Percentiles rank a stretch among this genome's conserved stretches.
Conservation (phyloP, 2,888 invertebrate species). For the Pterostichus niger region DNA sequence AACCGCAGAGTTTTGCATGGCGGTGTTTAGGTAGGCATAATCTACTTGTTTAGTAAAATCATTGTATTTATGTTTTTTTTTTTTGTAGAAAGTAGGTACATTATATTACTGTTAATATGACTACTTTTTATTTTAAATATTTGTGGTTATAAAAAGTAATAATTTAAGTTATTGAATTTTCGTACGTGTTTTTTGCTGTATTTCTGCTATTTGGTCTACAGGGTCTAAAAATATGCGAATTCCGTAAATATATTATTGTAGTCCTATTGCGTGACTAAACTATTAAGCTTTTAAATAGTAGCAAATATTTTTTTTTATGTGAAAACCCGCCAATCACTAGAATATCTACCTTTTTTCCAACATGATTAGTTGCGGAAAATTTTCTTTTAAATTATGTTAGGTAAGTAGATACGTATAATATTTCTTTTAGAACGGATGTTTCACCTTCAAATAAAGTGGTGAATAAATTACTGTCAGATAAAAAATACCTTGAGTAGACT, state of each 20-base stretch:
- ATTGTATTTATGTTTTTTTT: too few species aligned
- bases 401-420: too few species aligned
- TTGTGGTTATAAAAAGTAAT: constrained; percentile 5
- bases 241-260: constrained; percentile 20
- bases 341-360: constrained; percentile 6
- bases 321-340: neutral
- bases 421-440: too few species aligned
- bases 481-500: too few species aligned
- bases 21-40: too few species aligned
- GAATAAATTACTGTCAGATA: too few species aligned
- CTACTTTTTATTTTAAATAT: neutral
- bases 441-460: too few species aligned
- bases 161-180: neutral
- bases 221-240: constrained; percentile 23
- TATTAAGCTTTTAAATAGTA: constrained; percentile 42
- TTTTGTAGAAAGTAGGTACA: too few species aligned
- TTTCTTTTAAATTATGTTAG: too few species aligned
- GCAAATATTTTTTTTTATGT: constrained; percentile 9
- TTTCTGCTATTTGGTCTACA: constrained; percentile 3
- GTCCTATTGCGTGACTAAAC: constrained; percentile 26
- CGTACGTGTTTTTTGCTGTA: neutral
- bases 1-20: too few species aligned
- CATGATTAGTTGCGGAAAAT: neutral
- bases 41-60: neutral
- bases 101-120: neutral